These are phyloP conservation scores for Bombus breviceps DNA, from an alignment of 1,140 invertebrate genomes.

Conservation along the genomic window DNA sequence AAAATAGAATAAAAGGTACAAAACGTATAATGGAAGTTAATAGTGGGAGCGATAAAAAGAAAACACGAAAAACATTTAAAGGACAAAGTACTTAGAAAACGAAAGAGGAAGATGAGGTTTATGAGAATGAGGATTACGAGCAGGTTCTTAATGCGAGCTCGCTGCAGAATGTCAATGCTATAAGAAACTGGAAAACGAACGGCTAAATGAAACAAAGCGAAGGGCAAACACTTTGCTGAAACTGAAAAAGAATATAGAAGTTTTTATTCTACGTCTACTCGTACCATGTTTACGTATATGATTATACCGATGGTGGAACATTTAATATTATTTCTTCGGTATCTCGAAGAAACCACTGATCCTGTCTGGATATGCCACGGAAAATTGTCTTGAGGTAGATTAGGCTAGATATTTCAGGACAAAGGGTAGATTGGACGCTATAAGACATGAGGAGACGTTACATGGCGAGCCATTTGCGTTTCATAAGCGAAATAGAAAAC, in stretches of 20 bases:
- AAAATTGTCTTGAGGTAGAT: too few species aligned
- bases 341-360: too few species aligned
- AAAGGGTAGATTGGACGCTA: too few species aligned
- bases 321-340: too few species aligned
- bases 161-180: background rate
- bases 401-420: too few species aligned
- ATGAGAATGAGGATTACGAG: background rate
- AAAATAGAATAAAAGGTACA: too few species aligned
- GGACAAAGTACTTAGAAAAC: background rate
- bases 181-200: background rate
- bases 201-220: background rate
- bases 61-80: background rate
- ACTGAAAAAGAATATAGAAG: background rate
- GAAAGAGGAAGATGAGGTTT: background rate
- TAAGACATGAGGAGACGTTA: fast-evolving
- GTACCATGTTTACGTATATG: too few species aligned
- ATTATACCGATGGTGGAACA: too few species aligned
- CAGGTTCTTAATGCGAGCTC: background rate
- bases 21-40: background rate
- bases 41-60: background rate
- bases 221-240: background rate
- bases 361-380: too few species aligned
- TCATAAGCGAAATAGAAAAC: too few species aligned
- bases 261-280: background rate
- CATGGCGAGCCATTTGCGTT: too few species aligned